phyloP scores from a whole-genome alignment of 2,113 vertebrate species.

The Platichthys flesus region DNA sequence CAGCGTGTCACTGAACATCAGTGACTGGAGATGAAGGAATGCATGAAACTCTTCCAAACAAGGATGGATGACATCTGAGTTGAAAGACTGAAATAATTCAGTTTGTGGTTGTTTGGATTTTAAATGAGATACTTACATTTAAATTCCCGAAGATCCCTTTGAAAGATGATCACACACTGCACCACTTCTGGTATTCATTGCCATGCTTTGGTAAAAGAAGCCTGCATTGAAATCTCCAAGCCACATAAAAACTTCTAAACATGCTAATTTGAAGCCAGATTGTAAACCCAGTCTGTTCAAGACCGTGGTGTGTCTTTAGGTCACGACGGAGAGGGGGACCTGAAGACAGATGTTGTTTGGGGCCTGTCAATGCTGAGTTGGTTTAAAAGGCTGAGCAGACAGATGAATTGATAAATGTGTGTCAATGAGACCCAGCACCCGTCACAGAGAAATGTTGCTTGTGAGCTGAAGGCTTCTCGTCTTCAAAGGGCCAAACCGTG shows the following conservation, averaged over 20 bases:
- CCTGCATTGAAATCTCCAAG: constrained; percentile 22
- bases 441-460: constrained; percentile 32
- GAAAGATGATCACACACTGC: constrained; percentile 30
- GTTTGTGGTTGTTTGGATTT: constrained; percentile 16
- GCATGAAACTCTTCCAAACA: constrained; percentile 16
- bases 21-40: background rate
- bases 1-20: constrained; percentile 33
- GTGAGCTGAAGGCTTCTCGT: constrained; percentile 15
- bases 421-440: constrained; percentile 30
- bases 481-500: constrained; percentile 64
- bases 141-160: constrained; percentile 15
- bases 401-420: constrained; percentile 71
- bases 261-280: constrained; percentile 46
- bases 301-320: constrained; percentile 14
- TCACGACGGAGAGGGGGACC: constrained; percentile 43
- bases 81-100: constrained; percentile 1
- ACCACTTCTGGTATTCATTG: constrained; percentile 24
- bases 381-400: constrained; percentile 58
- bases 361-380: constrained; percentile 55
- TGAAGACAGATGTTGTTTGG: constrained; percentile 71
- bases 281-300: constrained; percentile 22
- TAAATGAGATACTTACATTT: constrained; percentile 26
- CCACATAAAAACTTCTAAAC: constrained; percentile 51
- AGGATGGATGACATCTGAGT: constrained; percentile 13
- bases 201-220: constrained; percentile 6